Evolutionary conservation across 2,888 invertebrate genomes (phyloP).

Genomic region (Apantesis nais): DNA sequence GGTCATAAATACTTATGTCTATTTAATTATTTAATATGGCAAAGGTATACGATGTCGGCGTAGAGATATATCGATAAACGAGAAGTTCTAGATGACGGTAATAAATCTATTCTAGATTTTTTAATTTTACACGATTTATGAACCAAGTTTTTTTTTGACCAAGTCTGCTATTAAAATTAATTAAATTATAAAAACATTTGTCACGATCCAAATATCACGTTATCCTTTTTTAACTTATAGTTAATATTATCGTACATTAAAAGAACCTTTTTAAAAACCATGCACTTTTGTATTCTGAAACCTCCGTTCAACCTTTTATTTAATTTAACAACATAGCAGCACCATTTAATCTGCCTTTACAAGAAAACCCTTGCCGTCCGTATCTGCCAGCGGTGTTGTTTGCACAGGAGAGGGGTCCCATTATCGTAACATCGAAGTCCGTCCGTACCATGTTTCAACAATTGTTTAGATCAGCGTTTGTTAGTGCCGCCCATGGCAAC

Average conservation of each 20-base stretch:
- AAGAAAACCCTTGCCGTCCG: background rate
- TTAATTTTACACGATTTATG: too few relatives aligned
- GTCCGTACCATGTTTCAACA: background rate
- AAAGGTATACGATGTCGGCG: too few relatives aligned
- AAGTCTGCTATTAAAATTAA: too few relatives aligned
- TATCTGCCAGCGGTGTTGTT: background rate
- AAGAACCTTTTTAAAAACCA: background rate
- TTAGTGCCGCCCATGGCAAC: too few relatives aligned
- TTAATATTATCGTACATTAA: background rate
- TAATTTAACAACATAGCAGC: background rate
- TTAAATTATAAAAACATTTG: background rate
- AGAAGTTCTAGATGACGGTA: too few relatives aligned
- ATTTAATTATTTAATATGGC: too few relatives aligned
- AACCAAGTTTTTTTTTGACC: too few relatives aligned
- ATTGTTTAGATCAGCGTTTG: background rate
- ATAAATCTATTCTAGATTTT: too few relatives aligned
- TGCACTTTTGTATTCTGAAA: background rate
- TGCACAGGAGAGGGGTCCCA: background rate
- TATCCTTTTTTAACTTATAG: background rate
- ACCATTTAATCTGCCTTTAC: background rate
- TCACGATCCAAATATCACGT: background rate
- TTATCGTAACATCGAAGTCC: background rate
- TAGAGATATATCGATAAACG: too few relatives aligned
- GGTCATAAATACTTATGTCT: too few relatives aligned
- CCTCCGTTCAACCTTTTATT: background rate